Base-by-base conservation (phyloP, 2,113 vertebrate genomes). In the Verasper variegatus region DNA sequence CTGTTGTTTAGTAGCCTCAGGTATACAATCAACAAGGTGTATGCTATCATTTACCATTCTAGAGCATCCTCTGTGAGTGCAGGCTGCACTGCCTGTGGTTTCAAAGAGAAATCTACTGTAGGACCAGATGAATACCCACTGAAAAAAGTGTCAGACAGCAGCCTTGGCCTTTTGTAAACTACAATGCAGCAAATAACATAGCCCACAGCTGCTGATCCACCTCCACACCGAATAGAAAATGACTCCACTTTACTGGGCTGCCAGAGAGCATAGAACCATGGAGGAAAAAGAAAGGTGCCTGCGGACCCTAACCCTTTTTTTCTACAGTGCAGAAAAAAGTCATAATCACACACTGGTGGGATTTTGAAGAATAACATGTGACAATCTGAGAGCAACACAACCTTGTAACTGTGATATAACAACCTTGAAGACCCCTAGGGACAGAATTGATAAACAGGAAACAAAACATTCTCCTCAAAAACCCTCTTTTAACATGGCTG, bases 101-200 rank as follows among this genome's bases (percentile, higher is more conserved):
- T 83, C n/a, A 69, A 82, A 74, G 35, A 60, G 9, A 64, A 62
- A 27, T 54, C 45, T n/a, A 47, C 24, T 31, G 11, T 17, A 31
- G 37, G 68, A 26, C 42, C 55, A 24, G 23, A 64, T 76, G n/a
- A 83, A 62, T 23, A 37, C 35, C 37, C 20, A 26, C 35, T 35
- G 15, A 37, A 68, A 37, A 72, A 63, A 51, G 13, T 21, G 61
- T 70, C 20, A 71, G 3, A 52, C 55, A n/a, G 60, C 54, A 27
- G 40, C 40, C 68, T 60, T 51, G 47, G 75, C 45, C 55, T 40
- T 84, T 82, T 69, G 77, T 49, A 63, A 79, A 80, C 69, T 20
- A 72, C 66, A 81, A 62, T 42, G 63, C 60, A 74, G 59, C 68
- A 70, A 76, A 73, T 65, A 73, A 57, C 65, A 71, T 42, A 64